Conservation (phyloP, 2,888 invertebrate genomes). For the Phrixothrix hirtus region DNA sequence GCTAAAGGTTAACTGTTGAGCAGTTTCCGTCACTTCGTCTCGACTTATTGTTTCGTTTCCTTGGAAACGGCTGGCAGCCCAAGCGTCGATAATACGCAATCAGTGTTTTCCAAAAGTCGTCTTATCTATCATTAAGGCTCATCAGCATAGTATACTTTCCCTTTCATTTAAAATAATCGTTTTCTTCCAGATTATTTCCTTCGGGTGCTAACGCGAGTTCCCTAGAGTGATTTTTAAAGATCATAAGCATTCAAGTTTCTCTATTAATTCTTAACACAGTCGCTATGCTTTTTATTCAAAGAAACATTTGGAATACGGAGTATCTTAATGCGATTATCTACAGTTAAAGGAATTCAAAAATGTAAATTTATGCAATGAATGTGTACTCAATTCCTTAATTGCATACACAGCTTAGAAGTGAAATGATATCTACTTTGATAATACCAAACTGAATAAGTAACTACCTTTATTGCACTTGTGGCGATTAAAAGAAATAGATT, state of each 20-base stretch:
- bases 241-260: conserved; percentile 12
- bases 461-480: too few relatives aligned
- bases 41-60: conserved; percentile 35
- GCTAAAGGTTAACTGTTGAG: conserved; percentile 35
- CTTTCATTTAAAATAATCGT: conserved; percentile 27
- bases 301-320: conserved; percentile 4
- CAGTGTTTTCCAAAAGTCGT: conserved; percentile 35
- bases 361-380: conserved; percentile 2
- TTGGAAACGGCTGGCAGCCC: conserved; percentile 27
- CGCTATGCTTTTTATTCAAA: conserved; percentile 5
- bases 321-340: conserved; percentile 9
- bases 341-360: not conserved
- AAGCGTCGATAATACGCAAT: conserved; percentile 38
- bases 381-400: too few relatives aligned
- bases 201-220: conserved; percentile 6
- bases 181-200: conserved; percentile 23
- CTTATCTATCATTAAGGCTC: conserved; percentile 38
- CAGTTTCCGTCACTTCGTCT: conserved; percentile 33
- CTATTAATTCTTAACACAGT: conserved; percentile 11
- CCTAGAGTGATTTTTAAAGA: conserved; percentile 15
- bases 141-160: conserved; percentile 33
- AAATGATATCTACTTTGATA: too few relatives aligned
- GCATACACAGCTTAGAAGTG: too few relatives aligned
- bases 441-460: too few relatives aligned
- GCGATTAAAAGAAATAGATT: too few relatives aligned